Base-by-base conservation (phyloP, 2,113 vertebrate species). In the Boleophthalmus pectinirostris region DNA sequence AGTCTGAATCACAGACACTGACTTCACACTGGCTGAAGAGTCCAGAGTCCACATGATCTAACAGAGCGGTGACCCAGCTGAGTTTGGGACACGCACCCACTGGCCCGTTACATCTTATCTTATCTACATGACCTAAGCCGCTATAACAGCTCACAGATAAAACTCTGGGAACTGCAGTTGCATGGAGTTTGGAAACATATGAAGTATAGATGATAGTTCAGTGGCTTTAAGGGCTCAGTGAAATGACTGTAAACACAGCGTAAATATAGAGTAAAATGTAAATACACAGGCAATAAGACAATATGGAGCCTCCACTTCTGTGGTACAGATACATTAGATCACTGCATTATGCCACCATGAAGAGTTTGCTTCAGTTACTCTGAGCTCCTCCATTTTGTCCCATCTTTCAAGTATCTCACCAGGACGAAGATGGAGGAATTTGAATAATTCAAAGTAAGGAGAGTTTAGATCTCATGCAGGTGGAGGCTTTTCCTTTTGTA, bases 71-170 rank as follows among this genome's bases (percentile, higher is more conserved):
- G 61, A 25, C 65, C 38, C 2, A 21, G 3, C 6, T 24, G 51
- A 18, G 45, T 25, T 35, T 29, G 18, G n/a, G 6, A 0, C 45
- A 23, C 71, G 56, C 1, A 66, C 77, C 73, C 63, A 38, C 13
- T 78, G 77, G 13, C 25, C 77, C 69, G 15, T 38, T 56, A 70
- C 68, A 79, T 9, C 8, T 51, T 66, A 81, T 80, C 72, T 78
- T 66, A 81, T 80, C 72, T 78, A 5, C 12, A 10, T 13, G 60
- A 5, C 25, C 35, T 10, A 63, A 64, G 8, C 29, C 1, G 9
- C n/a, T 64, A 43, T 38, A n/a, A 43, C n/a, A 18, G 18, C 16
- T 3, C 15, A 4, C 25, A 38, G 61, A 64, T 64, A 35, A 43
- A 29, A 64, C 18, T 38, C 3, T 35, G 33, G 56, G 49, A 51